These are phyloP conservation scores for Panurus biarmicus DNA, from an alignment of 2,113 vertebrate genomes.

Conservation along the genomic window DNA sequence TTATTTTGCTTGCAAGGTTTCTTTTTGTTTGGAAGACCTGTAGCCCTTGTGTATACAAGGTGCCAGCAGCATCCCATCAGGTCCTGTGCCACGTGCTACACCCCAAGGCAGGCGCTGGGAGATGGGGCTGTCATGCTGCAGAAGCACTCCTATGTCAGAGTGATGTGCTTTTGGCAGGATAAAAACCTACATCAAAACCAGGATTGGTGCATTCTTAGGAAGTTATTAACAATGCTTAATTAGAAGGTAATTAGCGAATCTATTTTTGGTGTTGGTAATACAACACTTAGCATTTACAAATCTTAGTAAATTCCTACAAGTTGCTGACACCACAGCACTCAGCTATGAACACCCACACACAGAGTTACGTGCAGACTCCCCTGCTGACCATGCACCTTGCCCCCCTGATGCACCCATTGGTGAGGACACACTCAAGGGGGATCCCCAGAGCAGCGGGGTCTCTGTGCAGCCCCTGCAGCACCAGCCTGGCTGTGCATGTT, in stretches of 20 bases:
- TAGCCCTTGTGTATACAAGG: background rate
- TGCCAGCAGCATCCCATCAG: background rate
- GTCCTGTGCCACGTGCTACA: rapidly evolving
- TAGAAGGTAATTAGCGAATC: background rate
- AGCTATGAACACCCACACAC: rapidly evolving
- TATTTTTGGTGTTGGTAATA: rapidly evolving
- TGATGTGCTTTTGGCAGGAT: background rate
- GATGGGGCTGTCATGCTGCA: rapidly evolving
- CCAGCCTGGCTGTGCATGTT: background rate
- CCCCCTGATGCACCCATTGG: rapidly evolving
- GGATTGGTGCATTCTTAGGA: background rate
- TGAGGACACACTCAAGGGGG: background rate
- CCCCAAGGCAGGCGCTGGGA: rapidly evolving
- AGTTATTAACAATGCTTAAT: background rate
- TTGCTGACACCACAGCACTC: background rate
- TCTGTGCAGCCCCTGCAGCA: background rate
- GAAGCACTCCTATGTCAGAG: background rate
- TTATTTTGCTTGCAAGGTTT: background rate
- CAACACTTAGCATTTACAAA: background rate
- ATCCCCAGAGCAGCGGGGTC: background rate
- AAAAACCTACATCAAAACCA: background rate
- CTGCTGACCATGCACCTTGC: rapidly evolving
- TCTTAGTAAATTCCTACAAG: background rate
- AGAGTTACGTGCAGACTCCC: rapidly evolving
- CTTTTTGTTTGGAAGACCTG: background rate